Percentiles rank a stretch among this genome's conserved stretches.
These are phyloP conservation scores for Ranitomeya variabilis DNA, from an alignment of 2,113 vertebrate species.

Conservation along the genomic window DNA sequence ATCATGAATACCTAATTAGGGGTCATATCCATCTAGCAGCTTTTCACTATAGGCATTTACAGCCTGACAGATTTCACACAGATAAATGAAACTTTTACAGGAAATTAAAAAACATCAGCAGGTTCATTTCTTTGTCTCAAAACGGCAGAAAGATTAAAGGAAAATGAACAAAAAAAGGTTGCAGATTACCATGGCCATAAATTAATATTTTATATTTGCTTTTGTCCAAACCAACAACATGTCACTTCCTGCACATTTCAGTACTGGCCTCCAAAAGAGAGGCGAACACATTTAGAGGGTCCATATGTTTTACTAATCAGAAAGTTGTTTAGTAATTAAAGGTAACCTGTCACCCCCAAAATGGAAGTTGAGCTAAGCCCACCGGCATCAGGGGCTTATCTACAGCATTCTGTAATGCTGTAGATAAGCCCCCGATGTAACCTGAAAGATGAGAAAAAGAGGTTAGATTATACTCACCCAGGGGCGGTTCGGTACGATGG, in stretches of 20 bases:
- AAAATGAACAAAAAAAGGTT: not conserved
- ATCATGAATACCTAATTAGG: constrained; percentile 37
- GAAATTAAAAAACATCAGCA: constrained; percentile 45
- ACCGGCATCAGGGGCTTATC: too few relatives aligned
- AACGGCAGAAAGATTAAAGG: not conserved
- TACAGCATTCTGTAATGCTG: too few relatives aligned
- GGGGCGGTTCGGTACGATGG: too few relatives aligned
- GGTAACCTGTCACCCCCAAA: too few relatives aligned
- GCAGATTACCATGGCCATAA: not conserved
- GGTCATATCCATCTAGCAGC: constrained; percentile 17
- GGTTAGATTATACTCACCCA: too few relatives aligned
- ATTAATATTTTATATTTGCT: not conserved
- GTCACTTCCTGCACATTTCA: not conserved
- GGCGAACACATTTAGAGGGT: too few relatives aligned
- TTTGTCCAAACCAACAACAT: not conserved
- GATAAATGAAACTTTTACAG: constrained; percentile 47
- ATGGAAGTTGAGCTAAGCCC: too few relatives aligned
- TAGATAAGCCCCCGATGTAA: too few relatives aligned
- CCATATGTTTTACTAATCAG: too few relatives aligned
- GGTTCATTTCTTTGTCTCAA: not conserved
- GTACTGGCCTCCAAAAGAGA: not conserved
- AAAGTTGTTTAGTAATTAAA: too few relatives aligned
- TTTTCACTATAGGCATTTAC: constrained; percentile 29
- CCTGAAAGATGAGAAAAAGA: too few relatives aligned
- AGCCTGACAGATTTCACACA: constrained; percentile 29